Evolutionary conservation across 2,888 invertebrate species (phyloP).

Genomic region (Strigamia crassipes): DNA sequence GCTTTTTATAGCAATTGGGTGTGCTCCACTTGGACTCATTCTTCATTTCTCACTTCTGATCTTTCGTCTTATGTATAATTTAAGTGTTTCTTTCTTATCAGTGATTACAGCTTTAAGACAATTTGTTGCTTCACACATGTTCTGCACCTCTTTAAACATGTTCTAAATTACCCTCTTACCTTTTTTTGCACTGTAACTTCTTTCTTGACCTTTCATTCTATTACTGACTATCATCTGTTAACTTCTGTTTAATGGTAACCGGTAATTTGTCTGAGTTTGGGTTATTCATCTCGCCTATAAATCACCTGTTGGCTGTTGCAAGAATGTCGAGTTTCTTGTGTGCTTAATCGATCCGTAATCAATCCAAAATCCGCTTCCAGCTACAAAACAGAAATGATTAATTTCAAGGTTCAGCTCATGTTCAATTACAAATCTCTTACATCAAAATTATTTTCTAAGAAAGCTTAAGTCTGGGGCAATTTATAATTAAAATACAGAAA

Average conservation of each 20-base stretch:
- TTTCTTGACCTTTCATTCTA: background rate
- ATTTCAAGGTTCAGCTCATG: background rate
- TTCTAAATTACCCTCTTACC: background rate
- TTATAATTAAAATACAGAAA: background rate
- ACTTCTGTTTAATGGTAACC: background rate
- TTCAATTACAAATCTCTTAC: background rate
- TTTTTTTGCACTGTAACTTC: background rate
- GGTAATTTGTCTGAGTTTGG: background rate
- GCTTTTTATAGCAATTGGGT: no score
- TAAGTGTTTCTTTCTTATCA: background rate
- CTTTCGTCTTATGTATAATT: background rate
- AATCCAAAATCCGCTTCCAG: background rate
- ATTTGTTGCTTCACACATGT: background rate
- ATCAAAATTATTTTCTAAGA: background rate
- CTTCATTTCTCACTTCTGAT: no score
- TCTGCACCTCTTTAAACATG: background rate
- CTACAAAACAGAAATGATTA: constrained; percentile 1
- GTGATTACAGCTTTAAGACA: constrained; percentile 11
- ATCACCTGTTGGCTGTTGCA: constrained; percentile 25
- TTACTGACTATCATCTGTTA: background rate
- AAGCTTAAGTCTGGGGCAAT: background rate
- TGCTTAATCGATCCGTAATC: background rate
- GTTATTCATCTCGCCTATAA: constrained; percentile 23
- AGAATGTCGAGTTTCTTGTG: background rate
- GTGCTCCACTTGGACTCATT: no score